Evolutionary conservation across 2,888 invertebrate species (phyloP).

Genomic region (Bruchidius siliquastri): DNA sequence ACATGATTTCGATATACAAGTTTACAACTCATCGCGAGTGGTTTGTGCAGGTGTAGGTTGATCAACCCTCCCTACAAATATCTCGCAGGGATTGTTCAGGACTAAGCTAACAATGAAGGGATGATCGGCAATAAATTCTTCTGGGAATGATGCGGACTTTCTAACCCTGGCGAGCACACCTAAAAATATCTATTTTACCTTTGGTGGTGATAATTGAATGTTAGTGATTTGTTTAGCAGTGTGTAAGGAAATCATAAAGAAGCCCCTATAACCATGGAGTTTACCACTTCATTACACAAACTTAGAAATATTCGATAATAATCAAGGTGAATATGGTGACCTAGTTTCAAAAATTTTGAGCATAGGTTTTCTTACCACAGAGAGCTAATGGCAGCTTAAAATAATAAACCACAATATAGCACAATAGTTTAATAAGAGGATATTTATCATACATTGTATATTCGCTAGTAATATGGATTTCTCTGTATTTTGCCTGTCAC

Average conservation of each 20-base stretch:
- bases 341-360: no score
- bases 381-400: no score
- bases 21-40: neutral
- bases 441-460: no score
- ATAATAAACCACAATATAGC: no score
- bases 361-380: no score
- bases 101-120: conserved; percentile 19
- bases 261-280: neutral
- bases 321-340: no score
- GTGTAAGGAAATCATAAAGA: neutral
- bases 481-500: no score
- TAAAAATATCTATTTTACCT: conserved; percentile 3
- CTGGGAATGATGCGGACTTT: conserved; percentile 6
- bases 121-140: conserved; percentile 23
- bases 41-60: conserved; percentile 6
- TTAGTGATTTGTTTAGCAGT: neutral
- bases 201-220: neutral
- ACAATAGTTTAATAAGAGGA: no score
- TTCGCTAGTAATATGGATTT: no score
- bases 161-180: conserved; percentile 3
- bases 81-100: conserved; percentile 5
- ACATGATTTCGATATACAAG: neutral
- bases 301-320: neutral
- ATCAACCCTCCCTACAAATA: conserved; percentile 21
- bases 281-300: neutral